phyloP scores from a whole-genome alignment of 2,113 vertebrate genomes.

The Axis porcinus region DNA sequence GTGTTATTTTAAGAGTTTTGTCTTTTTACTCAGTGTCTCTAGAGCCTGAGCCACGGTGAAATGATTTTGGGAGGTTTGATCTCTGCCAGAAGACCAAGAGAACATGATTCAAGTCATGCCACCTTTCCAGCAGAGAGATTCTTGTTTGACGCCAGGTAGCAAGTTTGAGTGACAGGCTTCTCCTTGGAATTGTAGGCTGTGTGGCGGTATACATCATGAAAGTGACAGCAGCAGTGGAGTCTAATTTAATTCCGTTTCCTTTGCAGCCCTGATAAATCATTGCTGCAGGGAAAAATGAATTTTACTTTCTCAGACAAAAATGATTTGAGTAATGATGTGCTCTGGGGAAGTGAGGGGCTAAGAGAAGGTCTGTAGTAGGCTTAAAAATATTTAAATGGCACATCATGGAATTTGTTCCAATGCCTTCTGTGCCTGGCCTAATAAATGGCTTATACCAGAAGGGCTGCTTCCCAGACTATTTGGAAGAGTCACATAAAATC shows the following conservation, averaged over 20 bases:
- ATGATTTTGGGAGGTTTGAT: neutral
- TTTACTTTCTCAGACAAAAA: conserved; percentile 48
- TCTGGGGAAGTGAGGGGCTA: neutral
- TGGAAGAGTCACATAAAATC: neutral
- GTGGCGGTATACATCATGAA: conserved; percentile 34
- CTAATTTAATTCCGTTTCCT: conserved; percentile 56
- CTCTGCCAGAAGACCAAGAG: neutral
- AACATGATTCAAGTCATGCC: neutral
- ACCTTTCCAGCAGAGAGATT: neutral
- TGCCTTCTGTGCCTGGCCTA: neutral
- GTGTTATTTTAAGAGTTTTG: neutral
- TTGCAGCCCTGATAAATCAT: conserved; percentile 30
- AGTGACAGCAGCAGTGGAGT: conserved; percentile 29
- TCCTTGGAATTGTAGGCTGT: conserved; percentile 18
- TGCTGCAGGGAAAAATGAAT: conserved; percentile 49
- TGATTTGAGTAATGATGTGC: neutral
- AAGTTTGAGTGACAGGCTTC: conserved; percentile 56
- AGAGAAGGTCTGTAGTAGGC: neutral
- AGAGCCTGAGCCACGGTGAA: neutral
- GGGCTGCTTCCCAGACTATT: neutral
- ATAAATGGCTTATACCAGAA: neutral
- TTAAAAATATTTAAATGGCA: neutral
- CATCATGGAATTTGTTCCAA: neutral
- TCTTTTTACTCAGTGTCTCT: neutral
- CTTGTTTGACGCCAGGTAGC: neutral